Percentiles rank a stretch among this genome's conserved stretches.
Conservation (phyloP, 2,797 vertebrate species). For the Nannoperca obscura region DNA sequence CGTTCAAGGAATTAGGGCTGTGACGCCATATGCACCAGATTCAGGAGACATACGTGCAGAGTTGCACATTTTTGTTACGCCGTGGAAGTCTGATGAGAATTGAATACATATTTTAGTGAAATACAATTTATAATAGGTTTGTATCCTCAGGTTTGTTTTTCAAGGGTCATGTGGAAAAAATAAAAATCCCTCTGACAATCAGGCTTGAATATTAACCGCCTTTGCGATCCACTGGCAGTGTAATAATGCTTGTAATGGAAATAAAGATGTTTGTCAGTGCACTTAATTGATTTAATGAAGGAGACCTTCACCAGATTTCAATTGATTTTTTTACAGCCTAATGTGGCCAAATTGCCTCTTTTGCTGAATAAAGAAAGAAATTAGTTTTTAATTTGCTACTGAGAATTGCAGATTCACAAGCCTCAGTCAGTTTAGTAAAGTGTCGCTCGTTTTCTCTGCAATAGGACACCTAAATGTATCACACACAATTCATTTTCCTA, state of each 20-base stretch:
- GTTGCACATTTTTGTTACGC: slow-evolving; percentile 2
- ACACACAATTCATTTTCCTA: slow-evolving; percentile 36
- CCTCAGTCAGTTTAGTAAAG: slow-evolving; percentile 39
- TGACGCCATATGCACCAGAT: slow-evolving; percentile 36
- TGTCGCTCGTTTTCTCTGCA: slow-evolving; percentile 51
- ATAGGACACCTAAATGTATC: slow-evolving; percentile 24
- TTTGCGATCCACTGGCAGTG: slow-evolving; percentile 49
- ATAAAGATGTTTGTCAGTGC: slow-evolving; percentile 74
- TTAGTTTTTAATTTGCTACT: slow-evolving; percentile 70
- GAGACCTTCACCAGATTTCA: slow-evolving; percentile 54
- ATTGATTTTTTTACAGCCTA: slow-evolving; percentile 60
- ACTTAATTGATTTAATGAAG: slow-evolving; percentile 75
- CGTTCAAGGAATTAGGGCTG: slow-evolving; percentile 51
- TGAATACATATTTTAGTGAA: slow-evolving; percentile 3
- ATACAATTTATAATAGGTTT: slow-evolving; percentile 32
- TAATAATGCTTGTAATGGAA: slow-evolving; percentile 71
- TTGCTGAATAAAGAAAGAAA: slow-evolving; percentile 72
- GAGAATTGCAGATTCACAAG: slow-evolving; percentile 70
- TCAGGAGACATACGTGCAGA: slow-evolving; percentile 27
- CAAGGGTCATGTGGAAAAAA: slow-evolving; percentile 30
- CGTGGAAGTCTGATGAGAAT: slow-evolving; percentile 8
- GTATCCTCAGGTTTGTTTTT: slow-evolving; percentile 6
- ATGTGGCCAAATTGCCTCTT: slow-evolving; percentile 71
- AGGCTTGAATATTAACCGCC: slow-evolving; percentile 51
- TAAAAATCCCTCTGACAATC: slow-evolving; percentile 28